Evolutionary conservation across 2,797 vertebrate species (phyloP), one percentile per base, ranked within the genome.

Genomic region (Phrynocephalus vlangalii): DNA sequence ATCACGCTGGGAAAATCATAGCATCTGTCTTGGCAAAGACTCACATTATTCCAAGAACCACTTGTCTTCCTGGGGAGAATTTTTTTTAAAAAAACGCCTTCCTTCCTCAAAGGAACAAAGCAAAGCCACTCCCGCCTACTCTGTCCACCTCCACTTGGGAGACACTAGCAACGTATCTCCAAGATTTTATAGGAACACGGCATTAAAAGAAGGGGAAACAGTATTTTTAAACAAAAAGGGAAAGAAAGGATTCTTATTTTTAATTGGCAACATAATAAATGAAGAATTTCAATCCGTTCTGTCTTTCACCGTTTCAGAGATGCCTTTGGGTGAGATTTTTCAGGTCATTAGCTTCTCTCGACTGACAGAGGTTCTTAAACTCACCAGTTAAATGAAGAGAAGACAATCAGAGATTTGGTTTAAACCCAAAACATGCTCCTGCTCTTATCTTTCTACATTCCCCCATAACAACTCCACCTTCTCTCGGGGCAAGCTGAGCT

Each of bases 1-100:
- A 91, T 0, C 1, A 44, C 0, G 1, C 48, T 80, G 79, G 76
- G 88, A 75, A 90, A 89, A 86, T 52, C 72, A 89, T 82, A 85
- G 77, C 90, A 92, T 79, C n/a, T 87, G 77, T 85, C 50, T 10
- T 66, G 84, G 83, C 79, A 87, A 91, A 90, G 81, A 50, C 22
- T 86, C 84, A 86, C 68, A 52, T 50, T 68, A 84, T 70, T 0
- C 0, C 79, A 91, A 87, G 89, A 87, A 85, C 30, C 84, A 90
- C 71, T 86, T 81, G 73, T 79, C 87, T 79, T 84, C 52, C 73
- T 82, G 28, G 82, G 86, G 70, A 77, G 44, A 88, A 77, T 66
- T 20, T 52, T 44, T 85, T 30, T 79, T 33, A 68, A 50, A n/a
- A 83, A n/a, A 83, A 63, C 16, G 20, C 9, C 6, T 48, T 52